Conservation (phyloP, 2,113 vertebrate genomes). For the Sebastes schlegelii region DNA sequence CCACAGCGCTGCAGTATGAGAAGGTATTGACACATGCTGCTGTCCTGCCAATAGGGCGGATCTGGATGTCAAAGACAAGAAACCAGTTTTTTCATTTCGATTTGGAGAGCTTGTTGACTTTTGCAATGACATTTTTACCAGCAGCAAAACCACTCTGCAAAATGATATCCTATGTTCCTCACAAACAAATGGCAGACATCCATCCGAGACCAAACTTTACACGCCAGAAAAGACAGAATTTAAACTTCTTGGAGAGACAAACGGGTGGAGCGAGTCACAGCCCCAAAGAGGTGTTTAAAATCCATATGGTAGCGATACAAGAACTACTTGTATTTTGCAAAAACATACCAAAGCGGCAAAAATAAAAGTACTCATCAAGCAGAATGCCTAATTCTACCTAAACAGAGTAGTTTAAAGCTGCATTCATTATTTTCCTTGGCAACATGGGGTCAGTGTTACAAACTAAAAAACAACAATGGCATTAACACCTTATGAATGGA, state of each 20-base stretch:
- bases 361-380: not conserved
- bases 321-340: no score
- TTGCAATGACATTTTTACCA: constrained; percentile 8
- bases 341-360: not conserved
- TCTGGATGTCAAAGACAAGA: not conserved
- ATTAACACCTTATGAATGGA: no score
- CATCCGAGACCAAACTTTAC: constrained; percentile 25
- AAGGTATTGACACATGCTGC: not conserved
- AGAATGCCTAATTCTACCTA: not conserved
- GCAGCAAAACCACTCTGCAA: constrained; percentile 41
- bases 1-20: not conserved
- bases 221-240: constrained; percentile 7
- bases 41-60: not conserved
- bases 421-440: not conserved
- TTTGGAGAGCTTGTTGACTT: constrained; percentile 37
- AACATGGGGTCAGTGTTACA: no score
- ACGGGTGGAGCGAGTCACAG: no score
- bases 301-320: no score
- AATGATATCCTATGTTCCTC: constrained; percentile 37
- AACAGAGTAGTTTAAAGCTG: not conserved
- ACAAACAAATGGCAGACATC: constrained; percentile 39
- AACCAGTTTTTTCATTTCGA: constrained; percentile 17
- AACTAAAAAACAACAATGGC: no score
- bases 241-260: not conserved
- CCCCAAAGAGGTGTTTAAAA: not conserved